Base-by-base conservation (phyloP, 2,113 vertebrate genomes). In the Thomomys bottae region DNA sequence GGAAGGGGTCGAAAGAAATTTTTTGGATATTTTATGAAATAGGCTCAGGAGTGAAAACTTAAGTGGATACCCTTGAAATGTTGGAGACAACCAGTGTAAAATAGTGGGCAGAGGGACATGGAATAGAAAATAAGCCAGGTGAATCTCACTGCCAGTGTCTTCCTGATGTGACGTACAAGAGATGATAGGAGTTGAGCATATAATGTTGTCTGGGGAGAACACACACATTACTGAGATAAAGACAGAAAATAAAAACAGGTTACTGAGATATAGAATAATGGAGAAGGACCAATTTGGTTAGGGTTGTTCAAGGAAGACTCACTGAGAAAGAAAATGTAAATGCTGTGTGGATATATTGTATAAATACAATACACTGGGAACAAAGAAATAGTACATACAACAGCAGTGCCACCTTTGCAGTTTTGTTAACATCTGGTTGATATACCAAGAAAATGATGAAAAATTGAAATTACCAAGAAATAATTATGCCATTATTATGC, bases 401-500 rank as follows among this genome's bases (percentile, higher is more conserved):
- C 30, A 76, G 36, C 2, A 57, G 3, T 26, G 91, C 11, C 12
- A 21, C 1, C 9, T 23, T 9, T 61, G 10, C 30, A 40, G 0
- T 10, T 80, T 89, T 23, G 11, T 40, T 76, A 49, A 59, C 38
- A 40, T 64, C 45, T 42, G 15, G 1, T 66, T 80, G 75, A 71
- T 49, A 49, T 4, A 34, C 54, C 45, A 42, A 90, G 9, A 71
- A 83, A 40, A 88, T 28, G 32, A 61, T 18, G 1, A 8, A 70
- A 40, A 90, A 68, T 84, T 71, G n/a, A 84, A 91, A 91, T 70
- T 89, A 78, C n/a, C 30, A 11, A 81, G 75, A 85, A 76, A 45
- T 38, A 85, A 36, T 72, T 87, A 54, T 40, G 21, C 23, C 20
- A 15, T 38, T 34, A 59, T 12, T 71, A 30, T 61, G 32, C 2